Base-by-base conservation (phyloP, 2,888 invertebrate species). In the Dasypolia templi region DNA sequence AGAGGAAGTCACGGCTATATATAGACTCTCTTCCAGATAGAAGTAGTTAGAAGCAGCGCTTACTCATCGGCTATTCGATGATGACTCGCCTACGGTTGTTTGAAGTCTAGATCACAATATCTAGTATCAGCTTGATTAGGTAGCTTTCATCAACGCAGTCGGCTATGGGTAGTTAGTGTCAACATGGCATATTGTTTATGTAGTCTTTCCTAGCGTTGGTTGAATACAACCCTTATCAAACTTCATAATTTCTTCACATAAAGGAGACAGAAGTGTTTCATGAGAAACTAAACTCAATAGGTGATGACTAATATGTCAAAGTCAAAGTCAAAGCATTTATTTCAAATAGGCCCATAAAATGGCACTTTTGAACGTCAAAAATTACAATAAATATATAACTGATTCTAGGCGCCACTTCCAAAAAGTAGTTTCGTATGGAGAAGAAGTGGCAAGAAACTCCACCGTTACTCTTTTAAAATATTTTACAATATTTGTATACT, bases 1-100 rank as follows among this genome's bases (percentile, higher is more conserved):
- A 71, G 80, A 73, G 53, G 75, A 78, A 73, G 66, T 80, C 81
- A 70, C 53, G 62, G 53, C 58, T 86, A 73, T 84, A 74, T 74
- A 78, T 86, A 81, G 59, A 62, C 35, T 29, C 17, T 46, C 49
- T 73, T 76, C 55, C 70, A 77, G 73, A 55, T 29, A 46, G 42
- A 6, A 64, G 58, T 72, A 42, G 58, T 42, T 53, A 19, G 39
- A 56, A 58, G 63, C 26, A 32, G n/a, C 35, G 81, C 67, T 76
- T 62, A 77, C 70, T 73, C 65, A 81, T 63, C 22, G 46, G 12
- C 19, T 42, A 59, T 44, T 59, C 46, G 32, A 62, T 55, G 68
- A 79, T 63, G 64, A 59, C 66, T 32, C 65, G 55, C 62, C 64
- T 68, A 49, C 51, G 39, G 22, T 29, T 9, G 55, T 51, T 44